phyloP scores from a whole-genome alignment of 2,888 invertebrate species.

The Macrophya alboannulata region DNA sequence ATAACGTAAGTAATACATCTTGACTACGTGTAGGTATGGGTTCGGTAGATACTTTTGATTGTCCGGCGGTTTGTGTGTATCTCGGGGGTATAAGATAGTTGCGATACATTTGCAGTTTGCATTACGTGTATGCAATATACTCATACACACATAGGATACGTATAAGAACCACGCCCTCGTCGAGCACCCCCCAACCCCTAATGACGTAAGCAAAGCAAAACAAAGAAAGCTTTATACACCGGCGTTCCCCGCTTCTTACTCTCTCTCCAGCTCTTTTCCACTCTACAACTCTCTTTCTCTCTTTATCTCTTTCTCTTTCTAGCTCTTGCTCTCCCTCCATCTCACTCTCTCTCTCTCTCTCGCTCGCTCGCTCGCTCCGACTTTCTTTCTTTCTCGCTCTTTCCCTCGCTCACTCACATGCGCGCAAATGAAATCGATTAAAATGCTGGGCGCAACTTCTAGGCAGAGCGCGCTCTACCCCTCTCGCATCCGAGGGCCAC shows the following conservation, averaged over 20 bases:
- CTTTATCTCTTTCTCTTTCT: slow-evolving; percentile 65
- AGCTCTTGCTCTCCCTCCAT: slow-evolving; percentile 69
- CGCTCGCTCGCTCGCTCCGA: slow-evolving; percentile 79
- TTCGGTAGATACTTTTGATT: not conserved
- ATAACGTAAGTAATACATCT: not conserved
- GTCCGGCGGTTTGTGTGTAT: not conserved
- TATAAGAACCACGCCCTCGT: slow-evolving; percentile 78
- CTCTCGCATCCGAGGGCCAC: slow-evolving; percentile 56
- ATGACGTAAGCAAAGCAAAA: slow-evolving; percentile 83
- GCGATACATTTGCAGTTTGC: not conserved
- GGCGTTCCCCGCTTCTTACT: slow-evolving; percentile 76
- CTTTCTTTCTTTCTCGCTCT: slow-evolving; percentile 70
- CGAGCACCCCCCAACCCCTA: slow-evolving; percentile 78
- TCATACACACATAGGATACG: slow-evolving; percentile 53
- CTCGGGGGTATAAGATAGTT: not conserved
- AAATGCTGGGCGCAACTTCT: slow-evolving; percentile 85
- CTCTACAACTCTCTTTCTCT: slow-evolving; percentile 59
- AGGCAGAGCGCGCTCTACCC: slow-evolving; percentile 79
- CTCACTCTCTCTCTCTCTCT: slow-evolving; percentile 62
- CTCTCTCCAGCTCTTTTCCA: slow-evolving; percentile 63
- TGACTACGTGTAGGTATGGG: not conserved
- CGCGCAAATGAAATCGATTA: slow-evolving; percentile 87
- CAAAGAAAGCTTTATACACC: slow-evolving; percentile 81
- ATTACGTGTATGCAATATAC: slow-evolving; percentile 60
- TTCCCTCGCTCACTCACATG: slow-evolving; percentile 82